Evolutionary conservation across 2,888 invertebrate genomes (phyloP).

Genomic region (Cosmorhoe ocellata): DNA sequence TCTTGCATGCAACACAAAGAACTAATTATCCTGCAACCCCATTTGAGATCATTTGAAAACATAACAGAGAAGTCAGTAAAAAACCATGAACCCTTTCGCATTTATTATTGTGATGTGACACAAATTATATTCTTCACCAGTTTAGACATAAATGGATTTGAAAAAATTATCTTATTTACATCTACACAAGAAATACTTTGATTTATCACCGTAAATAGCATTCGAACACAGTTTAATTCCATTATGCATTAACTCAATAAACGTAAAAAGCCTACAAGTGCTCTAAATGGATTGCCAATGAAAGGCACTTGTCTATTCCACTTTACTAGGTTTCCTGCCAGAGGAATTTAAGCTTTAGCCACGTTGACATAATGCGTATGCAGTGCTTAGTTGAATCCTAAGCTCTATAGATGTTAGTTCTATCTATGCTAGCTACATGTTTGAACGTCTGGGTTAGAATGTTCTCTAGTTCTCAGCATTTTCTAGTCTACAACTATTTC

Average conservation of each 20-base stretch:
- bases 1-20: no score
- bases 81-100: no score
- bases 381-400: neutral
- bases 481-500: no score
- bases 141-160: no score
- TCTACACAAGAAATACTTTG: neutral
- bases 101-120: no score
- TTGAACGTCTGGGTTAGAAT: neutral
- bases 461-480: no score
- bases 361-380: slow-evolving; percentile 1
- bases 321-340: neutral
- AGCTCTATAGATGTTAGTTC: neutral
- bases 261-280: slow-evolving; percentile 21
- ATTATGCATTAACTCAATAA: slow-evolving; percentile 19
- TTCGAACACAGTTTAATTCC: neutral
- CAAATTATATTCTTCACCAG: no score
- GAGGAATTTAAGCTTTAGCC: slow-evolving; percentile 8
- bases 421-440: neutral
- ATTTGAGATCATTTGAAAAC: no score
- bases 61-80: no score
- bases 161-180: no score
- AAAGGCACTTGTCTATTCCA: slow-evolving; percentile 14
- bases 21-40: no score
- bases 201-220: slow-evolving; percentile 5
- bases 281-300: slow-evolving; percentile 23